Evolutionary conservation across 2,797 vertebrate genomes (phyloP), one percentile per base, ranked within the genome.

Genomic region (Cuniculus paca): DNA sequence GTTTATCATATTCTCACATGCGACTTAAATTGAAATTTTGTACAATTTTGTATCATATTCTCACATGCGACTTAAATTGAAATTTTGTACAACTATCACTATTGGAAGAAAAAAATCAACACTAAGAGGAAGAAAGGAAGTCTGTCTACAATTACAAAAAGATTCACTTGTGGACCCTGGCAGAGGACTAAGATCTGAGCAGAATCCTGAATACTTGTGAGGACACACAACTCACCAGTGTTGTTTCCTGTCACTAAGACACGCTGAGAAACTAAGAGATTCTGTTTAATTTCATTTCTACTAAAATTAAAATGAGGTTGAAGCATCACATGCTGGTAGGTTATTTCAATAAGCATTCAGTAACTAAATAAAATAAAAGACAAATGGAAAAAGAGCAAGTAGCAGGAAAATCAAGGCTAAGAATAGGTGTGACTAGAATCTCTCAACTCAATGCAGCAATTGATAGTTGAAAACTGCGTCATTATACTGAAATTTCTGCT

Each of bases 91-190:
- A 87, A 80, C 2, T 85, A 45, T 36, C 34, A 80, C 61, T 34
- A 42, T 45, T 63, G 77, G 56, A 95, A 65, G 92, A 96, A 87
- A 36, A 58, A 58, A 93, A 60, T 61, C 24, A 52, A 60, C 11
- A 54, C 12, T 45, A 78, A 88, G 56, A 19, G 3, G 42, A 94
- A 89, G 61, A 28, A 93, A 88, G 54, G 39, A 79, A 54, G 75
- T 60, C 31, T 36, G 81, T 52, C 85, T 83, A 36, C 14, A 42
- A 26, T 20, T 1, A 83, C 48, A 60, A 89, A 56, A 68, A 68
- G 12, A 83, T 1, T 39, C 13, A 28, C 12, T 54, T 81, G 13
- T 28, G 19, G 8, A 79, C 5, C 2, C 1, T 13, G 3, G 36
- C 5, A n/a, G 56, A 17, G 28, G 39, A 39, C 36, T 61, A 17